Evolutionary conservation across 2,888 invertebrate genomes (phyloP).

Genomic region (Erynnis tages): DNA sequence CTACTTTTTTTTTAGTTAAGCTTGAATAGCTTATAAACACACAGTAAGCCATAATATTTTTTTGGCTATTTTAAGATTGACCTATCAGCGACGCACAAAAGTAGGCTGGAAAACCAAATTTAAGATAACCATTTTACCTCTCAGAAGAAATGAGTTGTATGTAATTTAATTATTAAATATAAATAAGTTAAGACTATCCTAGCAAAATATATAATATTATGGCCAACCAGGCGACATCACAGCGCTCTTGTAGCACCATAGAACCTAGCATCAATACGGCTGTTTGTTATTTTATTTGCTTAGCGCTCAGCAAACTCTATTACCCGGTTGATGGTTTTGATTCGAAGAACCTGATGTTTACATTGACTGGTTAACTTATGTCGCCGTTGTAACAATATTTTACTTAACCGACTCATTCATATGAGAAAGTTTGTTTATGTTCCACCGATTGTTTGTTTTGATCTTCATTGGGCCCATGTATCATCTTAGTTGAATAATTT

Average conservation of each 20-base stretch:
- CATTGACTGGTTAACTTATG: slow-evolving; percentile 70
- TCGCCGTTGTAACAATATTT: slow-evolving; percentile 70
- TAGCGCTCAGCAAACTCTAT: slow-evolving; percentile 73
- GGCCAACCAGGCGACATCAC: slow-evolving; percentile 5
- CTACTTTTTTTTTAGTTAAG: no score
- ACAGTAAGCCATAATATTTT: no score
- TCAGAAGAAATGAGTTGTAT: no score
- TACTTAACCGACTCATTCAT: slow-evolving; percentile 44
- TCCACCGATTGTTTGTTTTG: slow-evolving; percentile 51
- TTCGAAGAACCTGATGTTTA: slow-evolving; percentile 72
- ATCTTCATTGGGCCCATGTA: slow-evolving; percentile 43
- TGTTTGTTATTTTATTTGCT: slow-evolving; percentile 75
- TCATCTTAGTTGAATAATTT: slow-evolving; percentile 31
- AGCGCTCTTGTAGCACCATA: slow-evolving; percentile 36
- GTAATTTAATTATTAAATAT: no score
- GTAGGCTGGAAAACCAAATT: no score
- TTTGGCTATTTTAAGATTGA: no score
- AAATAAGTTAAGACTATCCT: no score
- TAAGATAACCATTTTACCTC: no score
- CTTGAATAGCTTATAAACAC: no score
- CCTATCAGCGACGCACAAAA: no score
- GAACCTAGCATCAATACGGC: slow-evolving; percentile 46
- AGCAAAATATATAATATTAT: background rate
- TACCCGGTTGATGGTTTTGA: slow-evolving; percentile 72
- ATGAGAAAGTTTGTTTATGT: slow-evolving; percentile 39